Conservation (phyloP, 2,797 vertebrate species). For the Sebastes paucispinis region DNA sequence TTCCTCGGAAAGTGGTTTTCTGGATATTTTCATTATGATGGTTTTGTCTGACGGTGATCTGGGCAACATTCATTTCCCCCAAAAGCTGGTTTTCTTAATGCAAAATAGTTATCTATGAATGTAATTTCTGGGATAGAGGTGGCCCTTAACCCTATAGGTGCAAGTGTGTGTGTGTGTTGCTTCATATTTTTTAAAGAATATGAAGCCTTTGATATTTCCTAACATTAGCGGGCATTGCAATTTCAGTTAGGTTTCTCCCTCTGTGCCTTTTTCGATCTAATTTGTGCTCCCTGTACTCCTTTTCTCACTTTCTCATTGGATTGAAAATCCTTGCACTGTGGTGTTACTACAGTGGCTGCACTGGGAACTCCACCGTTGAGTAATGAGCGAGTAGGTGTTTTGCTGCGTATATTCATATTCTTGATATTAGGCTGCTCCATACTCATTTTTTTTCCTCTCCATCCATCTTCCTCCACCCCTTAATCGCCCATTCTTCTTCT, state of each 20-base stretch:
- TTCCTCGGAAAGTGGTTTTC: neutral
- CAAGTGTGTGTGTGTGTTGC: neutral
- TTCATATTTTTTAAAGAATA: slow-evolving; percentile 26
- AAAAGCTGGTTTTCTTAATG: neutral
- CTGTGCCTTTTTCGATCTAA: neutral
- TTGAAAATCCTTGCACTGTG: neutral
- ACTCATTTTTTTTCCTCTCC: neutral
- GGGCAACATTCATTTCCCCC: neutral
- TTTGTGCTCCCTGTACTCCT: neutral
- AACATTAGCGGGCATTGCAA: slow-evolving; percentile 19
- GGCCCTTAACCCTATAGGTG: neutral
- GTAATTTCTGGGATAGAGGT: slow-evolving; percentile 4
- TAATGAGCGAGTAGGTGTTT: neutral
- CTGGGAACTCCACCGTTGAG: neutral
- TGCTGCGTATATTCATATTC: neutral
- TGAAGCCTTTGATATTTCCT: slow-evolving; percentile 25
- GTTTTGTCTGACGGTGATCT: neutral
- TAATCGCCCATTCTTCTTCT: slow-evolving; percentile 31
- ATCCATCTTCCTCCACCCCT: slow-evolving; percentile 7
- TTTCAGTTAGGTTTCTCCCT: slow-evolving; percentile 1
- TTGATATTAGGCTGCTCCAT: slow-evolving; percentile 1
- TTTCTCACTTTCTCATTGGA: neutral
- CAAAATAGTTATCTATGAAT: neutral
- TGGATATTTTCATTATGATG: neutral
- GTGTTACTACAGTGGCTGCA: neutral